Conservation (phyloP, 2,113 vertebrate species). For the Oreochromis spilurus region DNA sequence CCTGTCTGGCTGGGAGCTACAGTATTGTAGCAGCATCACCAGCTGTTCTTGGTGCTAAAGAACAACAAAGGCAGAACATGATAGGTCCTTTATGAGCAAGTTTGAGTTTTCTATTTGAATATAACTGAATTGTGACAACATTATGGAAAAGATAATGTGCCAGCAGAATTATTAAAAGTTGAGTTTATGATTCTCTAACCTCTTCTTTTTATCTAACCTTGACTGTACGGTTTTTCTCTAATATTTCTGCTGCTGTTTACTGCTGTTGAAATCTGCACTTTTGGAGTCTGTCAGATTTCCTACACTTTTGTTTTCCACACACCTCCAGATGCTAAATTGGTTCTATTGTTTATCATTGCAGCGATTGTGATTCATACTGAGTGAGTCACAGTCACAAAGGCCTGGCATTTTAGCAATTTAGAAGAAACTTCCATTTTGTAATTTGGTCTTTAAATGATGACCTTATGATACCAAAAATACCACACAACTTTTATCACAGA, state of each 20-base stretch:
- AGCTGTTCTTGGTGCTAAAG: constrained; percentile 19
- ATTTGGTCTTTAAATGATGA: neutral
- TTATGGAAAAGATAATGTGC: neutral
- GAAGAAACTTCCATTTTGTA: neutral
- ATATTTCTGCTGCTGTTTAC: neutral
- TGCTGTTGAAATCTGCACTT: neutral
- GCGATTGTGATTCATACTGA: constrained; percentile 14
- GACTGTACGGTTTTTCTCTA: neutral
- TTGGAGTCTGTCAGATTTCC: neutral
- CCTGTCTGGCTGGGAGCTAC: constrained; percentile 23
- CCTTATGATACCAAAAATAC: neutral
- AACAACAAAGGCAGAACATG: constrained; percentile 14
- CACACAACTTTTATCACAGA: neutral
- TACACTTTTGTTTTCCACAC: constrained; percentile 8
- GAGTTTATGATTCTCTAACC: neutral
- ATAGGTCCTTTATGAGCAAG: neutral
- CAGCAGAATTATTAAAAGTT: neutral
- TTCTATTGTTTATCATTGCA: constrained; percentile 6
- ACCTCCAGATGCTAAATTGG: constrained; percentile 7
- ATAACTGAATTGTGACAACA: neutral
- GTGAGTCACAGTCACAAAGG: neutral
- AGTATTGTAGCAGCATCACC: neutral
- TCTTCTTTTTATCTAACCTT: neutral
- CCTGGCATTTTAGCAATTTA: constrained; percentile 15
- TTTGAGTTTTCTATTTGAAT: neutral